phyloP scores from a whole-genome alignment of 2,797 vertebrate genomes.

The Danio tinwini region DNA sequence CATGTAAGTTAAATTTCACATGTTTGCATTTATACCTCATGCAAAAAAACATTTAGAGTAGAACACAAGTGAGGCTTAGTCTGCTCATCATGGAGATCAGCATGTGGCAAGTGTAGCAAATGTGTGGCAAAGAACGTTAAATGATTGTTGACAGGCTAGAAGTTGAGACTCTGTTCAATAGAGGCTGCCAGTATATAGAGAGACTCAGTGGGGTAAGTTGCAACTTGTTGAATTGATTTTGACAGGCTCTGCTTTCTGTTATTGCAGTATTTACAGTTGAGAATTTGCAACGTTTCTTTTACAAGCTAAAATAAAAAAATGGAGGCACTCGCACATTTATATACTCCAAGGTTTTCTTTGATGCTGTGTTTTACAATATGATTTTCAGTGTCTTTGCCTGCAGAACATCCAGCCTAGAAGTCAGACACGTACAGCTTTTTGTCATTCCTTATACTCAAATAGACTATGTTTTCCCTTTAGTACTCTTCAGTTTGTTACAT shows the following conservation, averaged over 20 bases:
- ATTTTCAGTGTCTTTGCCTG: conserved; percentile 5
- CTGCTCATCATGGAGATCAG: not conserved
- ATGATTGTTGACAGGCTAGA: conserved; percentile 11
- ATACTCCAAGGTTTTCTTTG: conserved; percentile 4
- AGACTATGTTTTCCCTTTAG: not conserved
- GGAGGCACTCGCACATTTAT: not conserved
- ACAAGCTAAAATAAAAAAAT: not conserved
- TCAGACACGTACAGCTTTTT: not conserved
- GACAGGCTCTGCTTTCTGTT: conserved; percentile 6
- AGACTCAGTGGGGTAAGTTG: not conserved
- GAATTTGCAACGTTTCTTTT: conserved; percentile 14
- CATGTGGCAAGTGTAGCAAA: not conserved
- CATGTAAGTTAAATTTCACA: not conserved
- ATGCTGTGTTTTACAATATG: not conserved
- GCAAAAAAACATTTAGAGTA: not conserved
- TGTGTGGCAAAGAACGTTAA: not conserved
- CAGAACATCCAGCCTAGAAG: not conserved
- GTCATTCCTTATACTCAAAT: not conserved
- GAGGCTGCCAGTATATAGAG: not conserved
- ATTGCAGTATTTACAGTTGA: not conserved
- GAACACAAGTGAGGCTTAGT: not conserved
- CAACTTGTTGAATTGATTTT: not conserved
- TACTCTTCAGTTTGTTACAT: not conserved
- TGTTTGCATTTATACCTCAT: not conserved
- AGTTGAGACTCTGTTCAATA: not conserved